These are phyloP conservation scores for Macaria liturata DNA, from an alignment of 2,888 invertebrate species.

Conservation along the genomic window DNA sequence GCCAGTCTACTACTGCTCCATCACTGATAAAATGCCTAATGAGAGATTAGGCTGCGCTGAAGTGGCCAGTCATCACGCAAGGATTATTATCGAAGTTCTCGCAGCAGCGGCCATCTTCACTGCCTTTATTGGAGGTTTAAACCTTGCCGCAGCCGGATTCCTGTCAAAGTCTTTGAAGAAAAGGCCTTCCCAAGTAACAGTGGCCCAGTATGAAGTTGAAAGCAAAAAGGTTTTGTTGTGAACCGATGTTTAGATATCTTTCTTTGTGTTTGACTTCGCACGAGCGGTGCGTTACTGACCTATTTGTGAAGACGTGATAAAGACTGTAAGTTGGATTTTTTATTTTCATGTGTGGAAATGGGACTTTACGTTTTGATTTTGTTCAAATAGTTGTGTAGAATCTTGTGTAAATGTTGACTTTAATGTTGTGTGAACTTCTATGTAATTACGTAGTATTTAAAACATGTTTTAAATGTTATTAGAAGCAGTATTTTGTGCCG, in stretches of 20 bases:
- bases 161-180: conserved; percentile 52
- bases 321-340: conserved; percentile 10
- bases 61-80: conserved; percentile 64
- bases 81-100: conserved; percentile 60
- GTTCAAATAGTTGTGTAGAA: too few species aligned
- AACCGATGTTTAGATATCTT: conserved; percentile 12
- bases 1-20: conserved; percentile 65
- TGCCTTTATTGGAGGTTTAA: conserved; percentile 57
- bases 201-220: conserved; percentile 60
- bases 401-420: too few species aligned
- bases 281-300: too few species aligned
- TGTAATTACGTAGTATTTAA: too few species aligned
- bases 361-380: too few species aligned
- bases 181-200: conserved; percentile 44
- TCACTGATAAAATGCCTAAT: conserved; percentile 71
- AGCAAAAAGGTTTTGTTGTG: conserved; percentile 69
- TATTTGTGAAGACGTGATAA: conserved; percentile 1
- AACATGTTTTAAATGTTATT: too few species aligned
- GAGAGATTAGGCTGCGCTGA: conserved; percentile 69
- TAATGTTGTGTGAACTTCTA: too few species aligned
- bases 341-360: not conserved
- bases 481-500: conserved; percentile 9
- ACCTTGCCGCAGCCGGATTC: conserved; percentile 50
- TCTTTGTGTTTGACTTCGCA: too few species aligned
- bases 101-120: conserved; percentile 58